Conservation (phyloP, 2,888 invertebrate genomes). For the Drosophila tanythrix region DNA sequence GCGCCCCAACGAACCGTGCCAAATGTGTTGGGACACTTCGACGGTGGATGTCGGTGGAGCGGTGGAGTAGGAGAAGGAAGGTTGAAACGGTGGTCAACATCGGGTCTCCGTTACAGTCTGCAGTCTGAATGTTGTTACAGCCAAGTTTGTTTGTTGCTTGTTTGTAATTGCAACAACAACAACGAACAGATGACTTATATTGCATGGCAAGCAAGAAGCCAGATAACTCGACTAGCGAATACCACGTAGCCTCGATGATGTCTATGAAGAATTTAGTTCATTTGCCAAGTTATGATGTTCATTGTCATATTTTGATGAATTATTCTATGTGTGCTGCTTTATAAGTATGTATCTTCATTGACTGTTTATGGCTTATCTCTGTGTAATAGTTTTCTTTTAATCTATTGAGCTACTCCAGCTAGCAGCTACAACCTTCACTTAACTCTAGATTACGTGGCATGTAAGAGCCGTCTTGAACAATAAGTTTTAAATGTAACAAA, state of each 20-base stretch:
- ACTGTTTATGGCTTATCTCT: too few relatives aligned
- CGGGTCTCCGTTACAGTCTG: constrained; percentile 12
- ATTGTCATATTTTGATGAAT: background rate
- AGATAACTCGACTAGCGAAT: constrained; percentile 9
- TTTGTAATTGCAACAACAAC: constrained; percentile 9
- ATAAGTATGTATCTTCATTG: background rate
- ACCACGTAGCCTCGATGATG: background rate
- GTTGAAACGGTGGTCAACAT: constrained; percentile 30
- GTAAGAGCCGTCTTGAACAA: constrained; percentile 18
- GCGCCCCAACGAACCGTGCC: constrained; percentile 73
- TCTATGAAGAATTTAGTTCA: background rate
- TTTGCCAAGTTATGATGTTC: background rate
- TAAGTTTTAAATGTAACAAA: constrained; percentile 43
- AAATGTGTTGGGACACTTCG: constrained; percentile 70
- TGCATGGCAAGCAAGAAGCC: background rate
- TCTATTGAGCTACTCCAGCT: background rate
- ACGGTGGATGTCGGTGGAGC: constrained; percentile 1
- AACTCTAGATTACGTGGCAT: background rate
- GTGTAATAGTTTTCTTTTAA: background rate
- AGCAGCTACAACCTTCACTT: background rate
- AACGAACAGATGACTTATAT: background rate
- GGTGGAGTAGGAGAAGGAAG: background rate
- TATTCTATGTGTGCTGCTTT: background rate
- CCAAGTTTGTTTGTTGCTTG: constrained; percentile 26
- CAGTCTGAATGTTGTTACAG: constrained; percentile 11